These are phyloP conservation scores for Nysson spinosus DNA, from an alignment of 2,888 invertebrate species.

Conservation along the genomic window DNA sequence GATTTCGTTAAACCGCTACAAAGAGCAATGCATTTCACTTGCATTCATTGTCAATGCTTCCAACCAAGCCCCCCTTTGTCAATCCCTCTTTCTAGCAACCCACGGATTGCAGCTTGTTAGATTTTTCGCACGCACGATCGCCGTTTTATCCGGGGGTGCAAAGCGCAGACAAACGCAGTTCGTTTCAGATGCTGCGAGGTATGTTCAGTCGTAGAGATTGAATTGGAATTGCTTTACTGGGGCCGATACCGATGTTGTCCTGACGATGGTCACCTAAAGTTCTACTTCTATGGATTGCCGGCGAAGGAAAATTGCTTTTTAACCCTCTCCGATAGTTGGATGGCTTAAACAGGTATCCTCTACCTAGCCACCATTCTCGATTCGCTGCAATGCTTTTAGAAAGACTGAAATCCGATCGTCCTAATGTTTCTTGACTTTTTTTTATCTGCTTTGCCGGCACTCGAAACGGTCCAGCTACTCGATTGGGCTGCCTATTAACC, in stretches of 20 bases:
- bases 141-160: constrained; percentile 18
- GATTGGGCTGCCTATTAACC: constrained; percentile 44
- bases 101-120: constrained; percentile 41
- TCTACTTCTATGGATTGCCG: constrained; percentile 29
- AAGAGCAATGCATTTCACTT: not conserved
- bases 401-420: constrained; percentile 50
- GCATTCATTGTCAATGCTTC: constrained; percentile 15
- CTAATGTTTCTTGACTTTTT: constrained; percentile 15
- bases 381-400: constrained; percentile 29
- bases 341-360: constrained; percentile 35
- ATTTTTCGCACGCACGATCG: constrained; percentile 56
- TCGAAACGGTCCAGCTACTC: constrained; percentile 26
- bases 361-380: constrained; percentile 24
- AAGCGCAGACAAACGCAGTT: constrained; percentile 28
- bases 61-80: constrained; percentile 10
- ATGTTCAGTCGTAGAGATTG: constrained; percentile 54
- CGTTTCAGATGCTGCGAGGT: constrained; percentile 37
- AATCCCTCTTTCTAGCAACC: constrained; percentile 7
- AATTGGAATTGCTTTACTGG: constrained; percentile 61
- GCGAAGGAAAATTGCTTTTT: constrained; percentile 55
- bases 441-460: constrained; percentile 16
- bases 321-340: constrained; percentile 32
- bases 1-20: too few relatives aligned
- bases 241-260: constrained; percentile 26
- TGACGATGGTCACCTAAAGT: constrained; percentile 39